Base-by-base conservation (phyloP, 2,888 invertebrate species). In the Perdita meconis region DNA sequence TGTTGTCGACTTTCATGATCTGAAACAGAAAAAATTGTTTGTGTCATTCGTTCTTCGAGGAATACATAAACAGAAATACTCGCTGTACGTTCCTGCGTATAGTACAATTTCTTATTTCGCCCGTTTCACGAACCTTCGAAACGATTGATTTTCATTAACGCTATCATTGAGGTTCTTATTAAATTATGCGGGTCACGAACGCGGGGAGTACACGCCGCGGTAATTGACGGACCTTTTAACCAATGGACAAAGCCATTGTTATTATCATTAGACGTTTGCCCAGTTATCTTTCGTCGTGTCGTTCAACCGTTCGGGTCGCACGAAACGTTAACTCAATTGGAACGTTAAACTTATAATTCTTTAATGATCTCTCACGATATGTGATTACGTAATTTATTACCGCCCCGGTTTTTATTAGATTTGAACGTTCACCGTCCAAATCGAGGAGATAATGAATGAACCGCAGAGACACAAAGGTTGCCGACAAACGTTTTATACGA, bases 1-100 rank as follows among this genome's bases (percentile, higher is more conserved):
- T 94, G 87, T 95, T 94, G 87, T 96, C 96, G 19, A 95, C 95
- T 57, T 95, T 95, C 94, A 96, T 95, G 26, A 95, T 93, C 96
- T 96, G 93, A 5, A 94, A 76, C 64, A 66, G 5, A 34, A 55
- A n/a, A 24, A 53, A 57, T 30, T 24, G 10, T 13, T 50, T 22
- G 2, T 36, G 4, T 36, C 12, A 16, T 59, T 34, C 2, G 59
- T 59, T 53, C 30, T 13, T 1, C 0, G 38, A 30, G n/a, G n/a
- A n/a, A n/a, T 47, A 3, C 2, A 50, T 13, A 40, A 53, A 16
- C 53, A 56, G 51, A 44, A 12, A 19, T 26, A 30, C 51, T 53
- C 3, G 12, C 30, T 1, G 10, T 16, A 16, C 34, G 16, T 34
- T 16, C 6, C 51, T 36, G 16, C 26, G n/a, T 24, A 5, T 24